Evolutionary conservation across 2,888 invertebrate species (phyloP).

Genomic region (Polydrusus cervinus): DNA sequence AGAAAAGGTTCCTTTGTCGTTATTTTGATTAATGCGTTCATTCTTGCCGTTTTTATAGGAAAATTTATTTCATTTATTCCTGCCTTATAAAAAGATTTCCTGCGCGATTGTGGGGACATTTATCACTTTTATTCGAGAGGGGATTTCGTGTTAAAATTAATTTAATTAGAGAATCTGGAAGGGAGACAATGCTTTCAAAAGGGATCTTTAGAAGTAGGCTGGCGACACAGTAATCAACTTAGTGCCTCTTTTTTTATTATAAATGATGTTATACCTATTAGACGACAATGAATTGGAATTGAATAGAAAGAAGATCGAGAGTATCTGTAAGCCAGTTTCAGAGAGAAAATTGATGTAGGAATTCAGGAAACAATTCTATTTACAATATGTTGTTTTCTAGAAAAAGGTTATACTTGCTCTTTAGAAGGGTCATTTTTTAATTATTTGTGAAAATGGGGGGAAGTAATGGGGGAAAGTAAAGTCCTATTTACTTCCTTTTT

Average conservation of each 20-base stretch:
- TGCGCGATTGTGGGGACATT: conserved; percentile 23
- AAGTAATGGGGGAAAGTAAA: too few species aligned
- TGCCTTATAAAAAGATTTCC: conserved; percentile 24
- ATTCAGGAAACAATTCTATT: too few species aligned
- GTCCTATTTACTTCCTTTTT: too few species aligned
- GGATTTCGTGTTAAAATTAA: conserved; percentile 25
- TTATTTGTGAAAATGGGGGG: too few species aligned
- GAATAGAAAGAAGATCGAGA: neutral
- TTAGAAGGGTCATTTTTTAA: too few species aligned
- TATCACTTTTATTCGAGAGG: conserved; percentile 30
- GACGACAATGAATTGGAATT: neutral
- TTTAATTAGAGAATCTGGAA: conserved; percentile 26
- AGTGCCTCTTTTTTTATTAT: conserved; percentile 3
- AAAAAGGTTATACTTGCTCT: too few species aligned
- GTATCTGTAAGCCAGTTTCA: too few species aligned
- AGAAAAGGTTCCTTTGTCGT: conserved; percentile 23
- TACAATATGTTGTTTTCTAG: too few species aligned
- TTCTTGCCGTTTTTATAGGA: conserved; percentile 28
- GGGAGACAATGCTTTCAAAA: conserved; percentile 26
- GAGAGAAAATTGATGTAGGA: too few species aligned
- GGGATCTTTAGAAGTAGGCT: conserved; percentile 9
- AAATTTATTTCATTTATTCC: conserved; percentile 36
- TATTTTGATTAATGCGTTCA: conserved; percentile 35
- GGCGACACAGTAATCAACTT: conserved; percentile 18
- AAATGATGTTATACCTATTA: conserved; percentile 11